These are phyloP conservation scores for Tachypleus tridentatus DNA, from an alignment of 1,140 invertebrate genomes.

Conservation along the genomic window DNA sequence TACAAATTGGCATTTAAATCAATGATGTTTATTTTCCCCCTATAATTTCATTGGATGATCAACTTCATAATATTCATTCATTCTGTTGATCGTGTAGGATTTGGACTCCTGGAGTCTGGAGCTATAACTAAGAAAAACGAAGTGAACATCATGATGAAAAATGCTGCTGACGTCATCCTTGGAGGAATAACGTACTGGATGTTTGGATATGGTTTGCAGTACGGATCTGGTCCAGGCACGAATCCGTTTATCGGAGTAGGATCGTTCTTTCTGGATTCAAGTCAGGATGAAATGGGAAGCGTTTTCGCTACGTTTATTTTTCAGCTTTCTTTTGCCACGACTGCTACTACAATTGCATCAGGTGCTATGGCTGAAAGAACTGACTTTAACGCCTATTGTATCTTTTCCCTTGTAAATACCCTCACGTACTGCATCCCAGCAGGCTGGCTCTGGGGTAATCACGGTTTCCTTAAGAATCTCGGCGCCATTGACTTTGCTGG, in stretches of 20 bases:
- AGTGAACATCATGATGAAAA: constrained; percentile 95
- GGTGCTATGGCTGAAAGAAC: constrained; percentile 48
- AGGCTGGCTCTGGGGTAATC: constrained; percentile 82
- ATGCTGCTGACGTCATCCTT: constrained; percentile 80
- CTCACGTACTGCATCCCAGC: constrained; percentile 82
- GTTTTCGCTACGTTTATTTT: constrained; percentile 33
- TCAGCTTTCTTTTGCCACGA: constrained; percentile 36
- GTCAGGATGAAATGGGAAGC: constrained; percentile 26
- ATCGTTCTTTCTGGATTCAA: constrained; percentile 38
- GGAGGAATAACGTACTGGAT: constrained; percentile 89
- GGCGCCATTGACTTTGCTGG: constrained; percentile 81
- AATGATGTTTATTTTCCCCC: constrained; percentile 78
- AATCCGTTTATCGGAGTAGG: constrained; percentile 56
- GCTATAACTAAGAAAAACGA: constrained; percentile 87
- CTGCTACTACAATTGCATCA: constrained; percentile 36
- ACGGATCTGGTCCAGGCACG: constrained; percentile 52
- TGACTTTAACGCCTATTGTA: constrained; percentile 78
- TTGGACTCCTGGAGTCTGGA: constrained; percentile 82
- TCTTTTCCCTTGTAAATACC: constrained; percentile 81
- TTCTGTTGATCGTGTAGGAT: constrained; percentile 40
- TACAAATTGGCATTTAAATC: constrained; percentile 38
- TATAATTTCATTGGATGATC: too few species aligned
- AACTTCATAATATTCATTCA: too few species aligned
- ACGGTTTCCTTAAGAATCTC: constrained; percentile 66
- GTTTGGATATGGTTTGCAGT: constrained; percentile 85